These are phyloP conservation scores for Molorchus minor DNA, from an alignment of 2,888 invertebrate species.

Conservation along the genomic window DNA sequence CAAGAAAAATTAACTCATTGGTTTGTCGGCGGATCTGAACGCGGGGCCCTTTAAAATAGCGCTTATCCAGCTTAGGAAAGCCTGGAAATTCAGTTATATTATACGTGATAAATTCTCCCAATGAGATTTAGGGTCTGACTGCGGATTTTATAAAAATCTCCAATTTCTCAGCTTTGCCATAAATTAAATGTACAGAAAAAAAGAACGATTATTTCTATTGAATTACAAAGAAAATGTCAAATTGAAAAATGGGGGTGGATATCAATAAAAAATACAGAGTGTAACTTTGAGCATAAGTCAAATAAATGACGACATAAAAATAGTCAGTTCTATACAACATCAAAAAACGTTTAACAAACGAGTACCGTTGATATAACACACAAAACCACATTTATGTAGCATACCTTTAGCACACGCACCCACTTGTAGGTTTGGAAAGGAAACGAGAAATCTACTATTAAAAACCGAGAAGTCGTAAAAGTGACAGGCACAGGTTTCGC, in stretches of 20 bases:
- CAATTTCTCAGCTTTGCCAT: neutral
- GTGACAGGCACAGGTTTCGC: too few species aligned
- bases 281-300: too few species aligned
- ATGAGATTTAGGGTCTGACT: constrained; percentile 2
- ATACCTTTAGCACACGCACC: constrained; percentile 27
- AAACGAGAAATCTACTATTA: neutral
- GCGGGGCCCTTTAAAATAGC: neutral
- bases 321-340: neutral
- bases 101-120: constrained; percentile 7
- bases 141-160: neutral
- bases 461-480: neutral
- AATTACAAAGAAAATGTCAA: too few species aligned
- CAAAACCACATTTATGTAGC: constrained; percentile 13
- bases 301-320: too few species aligned
- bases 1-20: neutral
- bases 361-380: neutral
- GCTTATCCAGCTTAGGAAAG: neutral
- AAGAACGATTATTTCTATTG: too few species aligned
- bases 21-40: neutral
- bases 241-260: too few species aligned
- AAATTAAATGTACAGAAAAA: too few species aligned
- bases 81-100: constrained; percentile 7
- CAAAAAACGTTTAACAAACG: neutral
- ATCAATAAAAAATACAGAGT: too few species aligned
- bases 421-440: neutral